Percentiles rank a stretch among this genome's conserved stretches.
These are phyloP conservation scores for Lamellibrachia luymesi DNA, from an alignment of 1,140 invertebrate genomes.

Conservation along the genomic window DNA sequence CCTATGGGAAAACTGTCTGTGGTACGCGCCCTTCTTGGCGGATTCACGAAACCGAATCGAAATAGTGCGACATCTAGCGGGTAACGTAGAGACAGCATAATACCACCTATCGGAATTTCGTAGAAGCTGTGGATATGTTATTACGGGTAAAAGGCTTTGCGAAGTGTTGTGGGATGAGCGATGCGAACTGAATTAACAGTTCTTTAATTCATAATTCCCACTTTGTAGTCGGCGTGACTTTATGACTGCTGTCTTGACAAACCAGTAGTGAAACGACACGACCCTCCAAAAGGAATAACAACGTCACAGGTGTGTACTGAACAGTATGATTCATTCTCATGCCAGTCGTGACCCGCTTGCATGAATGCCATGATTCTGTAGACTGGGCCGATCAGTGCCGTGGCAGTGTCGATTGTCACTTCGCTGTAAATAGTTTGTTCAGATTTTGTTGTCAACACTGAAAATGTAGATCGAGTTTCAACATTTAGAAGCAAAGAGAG, in stretches of 20 bases:
- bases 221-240: background rate
- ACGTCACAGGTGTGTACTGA: background rate
- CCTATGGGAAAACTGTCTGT: too few species aligned
- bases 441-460: background rate
- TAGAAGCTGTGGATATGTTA: background rate
- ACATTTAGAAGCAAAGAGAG: background rate
- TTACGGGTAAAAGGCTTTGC: background rate
- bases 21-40: too few species aligned
- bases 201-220: background rate
- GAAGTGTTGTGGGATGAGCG: background rate
- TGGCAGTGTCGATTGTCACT: background rate
- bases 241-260: background rate
- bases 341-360: background rate
- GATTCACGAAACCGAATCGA: too few species aligned
- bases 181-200: constrained; percentile 1
- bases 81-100: background rate
- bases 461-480: background rate
- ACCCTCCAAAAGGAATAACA: background rate
- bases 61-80: background rate
- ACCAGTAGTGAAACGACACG: background rate
- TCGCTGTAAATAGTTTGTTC: background rate
- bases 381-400: background rate
- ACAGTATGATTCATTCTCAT: background rate
- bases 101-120: background rate
- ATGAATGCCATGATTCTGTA: background rate